phyloP scores from a whole-genome alignment of 2,113 vertebrate species.

The Istiophorus platypterus region DNA sequence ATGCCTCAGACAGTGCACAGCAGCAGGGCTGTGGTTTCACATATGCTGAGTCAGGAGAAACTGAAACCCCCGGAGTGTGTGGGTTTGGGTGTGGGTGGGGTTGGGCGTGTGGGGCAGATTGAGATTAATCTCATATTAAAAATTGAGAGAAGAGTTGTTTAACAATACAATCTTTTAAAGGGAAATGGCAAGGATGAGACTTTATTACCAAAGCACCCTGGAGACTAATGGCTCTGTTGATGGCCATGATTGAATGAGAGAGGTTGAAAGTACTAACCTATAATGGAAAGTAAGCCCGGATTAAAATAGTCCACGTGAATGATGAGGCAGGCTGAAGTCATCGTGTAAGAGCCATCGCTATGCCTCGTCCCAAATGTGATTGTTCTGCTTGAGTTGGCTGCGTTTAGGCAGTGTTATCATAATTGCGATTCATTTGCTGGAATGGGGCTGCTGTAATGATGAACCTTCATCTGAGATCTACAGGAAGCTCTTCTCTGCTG shows the following conservation, averaged over 20 bases:
- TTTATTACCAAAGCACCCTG: slow-evolving; percentile 34
- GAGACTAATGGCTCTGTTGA: slow-evolving; percentile 60
- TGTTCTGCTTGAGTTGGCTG: slow-evolving; percentile 81
- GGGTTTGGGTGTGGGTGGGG: not conserved
- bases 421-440: slow-evolving; percentile 81
- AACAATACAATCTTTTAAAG: slow-evolving; percentile 47
- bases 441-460: slow-evolving; percentile 74
- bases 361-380: slow-evolving; percentile 79
- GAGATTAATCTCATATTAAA: not conserved
- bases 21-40: slow-evolving; percentile 59
- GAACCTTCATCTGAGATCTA: slow-evolving; percentile 70
- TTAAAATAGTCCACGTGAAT: slow-evolving; percentile 74
- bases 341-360: slow-evolving; percentile 57
- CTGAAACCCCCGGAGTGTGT: slow-evolving; percentile 21
- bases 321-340: slow-evolving; percentile 73
- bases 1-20: slow-evolving; percentile 7
- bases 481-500: slow-evolving; percentile 64
- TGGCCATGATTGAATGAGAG: slow-evolving; percentile 69
- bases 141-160: slow-evolving; percentile 39
- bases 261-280: slow-evolving; percentile 58
- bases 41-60: slow-evolving; percentile 70
- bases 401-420: slow-evolving; percentile 73
- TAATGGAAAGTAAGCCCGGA: slow-evolving; percentile 76
- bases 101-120: not conserved
- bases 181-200: slow-evolving; percentile 40